Conservation (phyloP, 2,113 vertebrate genomes). For the Chaenocephalus aceratus region DNA sequence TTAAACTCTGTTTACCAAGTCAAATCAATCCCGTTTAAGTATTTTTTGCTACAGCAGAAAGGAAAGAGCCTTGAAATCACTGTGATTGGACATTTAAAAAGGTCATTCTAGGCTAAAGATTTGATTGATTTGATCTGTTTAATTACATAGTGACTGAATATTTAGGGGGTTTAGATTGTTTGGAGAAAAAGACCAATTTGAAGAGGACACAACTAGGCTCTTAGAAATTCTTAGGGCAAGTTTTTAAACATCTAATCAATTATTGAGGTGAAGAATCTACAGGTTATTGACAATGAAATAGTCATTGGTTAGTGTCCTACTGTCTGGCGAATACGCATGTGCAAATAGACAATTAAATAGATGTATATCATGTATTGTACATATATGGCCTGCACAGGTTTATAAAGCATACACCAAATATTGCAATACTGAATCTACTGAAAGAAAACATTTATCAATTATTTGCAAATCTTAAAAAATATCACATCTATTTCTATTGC, state of each 20-base stretch:
- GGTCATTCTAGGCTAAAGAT: conserved; percentile 2
- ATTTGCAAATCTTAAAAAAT: not conserved
- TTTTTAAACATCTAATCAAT: not conserved
- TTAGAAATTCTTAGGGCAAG: not conserved
- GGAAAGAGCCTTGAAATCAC: conserved; percentile 11
- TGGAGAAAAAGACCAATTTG: not conserved
- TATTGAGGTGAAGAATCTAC: not conserved
- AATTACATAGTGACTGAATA: not conserved
- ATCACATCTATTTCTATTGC: not conserved
- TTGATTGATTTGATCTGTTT: not conserved
- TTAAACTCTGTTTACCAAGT: conserved; percentile 6
- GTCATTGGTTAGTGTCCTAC: not conserved
- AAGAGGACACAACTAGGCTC: not conserved
- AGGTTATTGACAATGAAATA: not conserved
- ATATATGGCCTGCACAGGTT: not conserved
- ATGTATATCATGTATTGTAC: too few species aligned
- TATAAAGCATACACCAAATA: not conserved
- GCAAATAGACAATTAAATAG: not conserved
- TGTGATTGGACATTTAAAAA: conserved; percentile 26
- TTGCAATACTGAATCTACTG: not conserved
- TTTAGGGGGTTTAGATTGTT: not conserved
- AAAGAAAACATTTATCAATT: not conserved
- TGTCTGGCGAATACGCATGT: not conserved
- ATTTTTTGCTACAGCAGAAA: conserved; percentile 15
- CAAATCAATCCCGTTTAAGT: conserved; percentile 24